These are phyloP conservation scores for Tamandua tetradactyla DNA, from an alignment of 2,797 vertebrate genomes.

Conservation along the genomic window DNA sequence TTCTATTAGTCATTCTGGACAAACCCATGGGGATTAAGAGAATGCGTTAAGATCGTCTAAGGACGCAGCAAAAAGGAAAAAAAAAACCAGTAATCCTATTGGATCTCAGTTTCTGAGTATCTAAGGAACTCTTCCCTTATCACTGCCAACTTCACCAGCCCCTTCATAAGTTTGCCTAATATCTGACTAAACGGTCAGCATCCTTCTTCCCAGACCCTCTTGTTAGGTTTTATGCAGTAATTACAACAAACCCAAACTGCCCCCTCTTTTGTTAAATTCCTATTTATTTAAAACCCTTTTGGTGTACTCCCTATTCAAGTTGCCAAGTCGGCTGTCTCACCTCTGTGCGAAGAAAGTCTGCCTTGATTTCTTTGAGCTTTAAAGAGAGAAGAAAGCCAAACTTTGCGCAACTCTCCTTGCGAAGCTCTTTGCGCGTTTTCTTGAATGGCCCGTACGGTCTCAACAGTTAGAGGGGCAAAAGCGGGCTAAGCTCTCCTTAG, in stretches of 20 bases:
- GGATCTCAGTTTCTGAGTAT: neutral
- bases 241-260: neutral
- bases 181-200: neutral
- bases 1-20: slow-evolving; percentile 68
- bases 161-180: neutral
- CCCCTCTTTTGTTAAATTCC: neutral
- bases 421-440: neutral
- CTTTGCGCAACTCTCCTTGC: neutral
- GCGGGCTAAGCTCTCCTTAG: neutral
- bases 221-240: neutral
- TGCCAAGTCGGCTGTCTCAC: neutral
- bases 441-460: accelerated
- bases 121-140: neutral
- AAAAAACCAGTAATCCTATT: neutral
- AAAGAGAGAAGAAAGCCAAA: neutral
- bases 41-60: slow-evolving; percentile 62
- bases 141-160: neutral
- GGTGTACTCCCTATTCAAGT: neutral
- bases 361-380: neutral
- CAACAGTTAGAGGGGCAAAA: neutral
- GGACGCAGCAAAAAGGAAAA: slow-evolving; percentile 7
- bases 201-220: neutral
- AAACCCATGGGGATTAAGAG: slow-evolving; percentile 59
- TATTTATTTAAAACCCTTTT: neutral
- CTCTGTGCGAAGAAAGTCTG: neutral